Evolutionary conservation across 1,140 invertebrate genomes (phyloP).

Genomic region (Medauroidea extradentata): DNA sequence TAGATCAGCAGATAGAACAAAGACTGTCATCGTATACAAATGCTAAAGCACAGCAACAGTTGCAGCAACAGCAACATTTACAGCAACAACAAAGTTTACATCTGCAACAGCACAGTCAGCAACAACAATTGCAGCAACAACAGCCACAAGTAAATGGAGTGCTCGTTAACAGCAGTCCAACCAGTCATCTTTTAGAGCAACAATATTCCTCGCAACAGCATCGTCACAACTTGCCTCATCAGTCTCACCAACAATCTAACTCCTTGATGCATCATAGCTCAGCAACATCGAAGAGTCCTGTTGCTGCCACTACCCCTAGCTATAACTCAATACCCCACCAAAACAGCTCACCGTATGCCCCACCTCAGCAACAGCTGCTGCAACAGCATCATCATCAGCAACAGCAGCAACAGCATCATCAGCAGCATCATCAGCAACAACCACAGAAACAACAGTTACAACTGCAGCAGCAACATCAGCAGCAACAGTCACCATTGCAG

Average conservation of each 20-base stretch:
- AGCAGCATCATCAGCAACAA: constrained; percentile 7
- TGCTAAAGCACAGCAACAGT: constrained; percentile 15
- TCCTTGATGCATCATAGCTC: too few species aligned
- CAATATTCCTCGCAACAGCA: constrained; percentile 32
- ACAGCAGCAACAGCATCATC: constrained; percentile 8
- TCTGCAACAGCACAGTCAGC: background rate
- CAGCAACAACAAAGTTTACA: constrained; percentile 9
- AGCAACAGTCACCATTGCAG: too few species aligned
- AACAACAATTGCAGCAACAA: constrained; percentile 13
- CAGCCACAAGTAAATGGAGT: constrained; percentile 5
- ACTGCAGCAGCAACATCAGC: constrained; percentile 30
- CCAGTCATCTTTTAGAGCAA: constrained; percentile 33
- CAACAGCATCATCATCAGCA: constrained; percentile 16
- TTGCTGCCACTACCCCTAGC: too few species aligned
- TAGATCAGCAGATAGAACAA: constrained; percentile 53
- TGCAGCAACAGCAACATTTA: constrained; percentile 14
- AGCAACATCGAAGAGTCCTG: too few species aligned
- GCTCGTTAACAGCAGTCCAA: constrained; percentile 14
- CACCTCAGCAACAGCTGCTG: too few species aligned
- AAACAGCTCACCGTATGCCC: too few species aligned
- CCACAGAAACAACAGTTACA: constrained; percentile 21
- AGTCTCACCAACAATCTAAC: constrained; percentile 30
- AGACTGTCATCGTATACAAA: constrained; percentile 32
- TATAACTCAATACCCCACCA: too few species aligned
- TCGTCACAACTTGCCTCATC: constrained; percentile 22